Base-by-base conservation (phyloP, 2,113 vertebrate species). In the Pandion haliaetus region DNA sequence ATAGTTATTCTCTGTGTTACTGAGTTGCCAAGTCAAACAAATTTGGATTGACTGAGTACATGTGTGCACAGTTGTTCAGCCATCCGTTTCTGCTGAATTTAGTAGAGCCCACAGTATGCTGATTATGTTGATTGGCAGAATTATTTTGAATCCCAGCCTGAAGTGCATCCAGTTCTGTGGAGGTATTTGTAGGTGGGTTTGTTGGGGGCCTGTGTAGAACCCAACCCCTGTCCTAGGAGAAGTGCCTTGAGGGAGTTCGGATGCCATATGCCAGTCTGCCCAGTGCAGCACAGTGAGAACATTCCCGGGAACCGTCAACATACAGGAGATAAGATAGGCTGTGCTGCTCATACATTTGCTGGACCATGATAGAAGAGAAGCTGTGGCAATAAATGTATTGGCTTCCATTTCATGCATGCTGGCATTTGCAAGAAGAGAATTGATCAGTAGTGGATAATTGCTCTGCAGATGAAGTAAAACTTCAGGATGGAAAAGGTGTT, bases 1-100 rank as follows among this genome's bases (percentile, higher is more conserved):
- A 54, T 86, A 72, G 66, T 79, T 86, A 16, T 61, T 90, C 49
- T 74, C 40, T 28, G 2, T 82, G 67, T 88, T 71, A 45, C 66
- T 49, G 59, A 91, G 67, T 55, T 96, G 91, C 76, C 80, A 95
- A 84, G 72, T 86, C 65, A 77, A 72, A 93, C 71, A 85, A 83
- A 61, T 77, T 66, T 84, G 88, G 76, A 86, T 88, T 91, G 93
- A 86, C 86, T 88, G 31, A 69, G 76, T 81, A 17, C 76, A 10
- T 86, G 71, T 90, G 88, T 80, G 91, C 67, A 7, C 91, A 83
- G 91, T 96, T 95, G 79, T 90, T 95, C 79, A 49, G 40, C 82
- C 76, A 59, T 77, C 59, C 67, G 5, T 93, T 95, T 77, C 82
- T 55, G 76, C 82, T 92, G 86, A 70, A 81, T 88, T 94, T 71